Base-by-base conservation (phyloP, 1,140 invertebrate genomes). In the Sminthurinus signatus region DNA sequence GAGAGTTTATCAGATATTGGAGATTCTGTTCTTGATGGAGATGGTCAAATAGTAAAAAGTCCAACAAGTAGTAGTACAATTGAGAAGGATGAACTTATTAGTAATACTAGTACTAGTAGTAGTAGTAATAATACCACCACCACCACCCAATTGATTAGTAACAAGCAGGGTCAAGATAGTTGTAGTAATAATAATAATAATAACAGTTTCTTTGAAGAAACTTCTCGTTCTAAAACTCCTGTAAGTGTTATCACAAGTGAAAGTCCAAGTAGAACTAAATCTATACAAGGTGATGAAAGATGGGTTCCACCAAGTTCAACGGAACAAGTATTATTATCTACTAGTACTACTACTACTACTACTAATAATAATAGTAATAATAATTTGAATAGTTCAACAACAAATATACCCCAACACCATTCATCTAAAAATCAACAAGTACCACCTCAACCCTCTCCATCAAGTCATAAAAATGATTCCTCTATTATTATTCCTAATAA, bases 231-330 rank as follows among this genome's bases (percentile, higher is more conserved):
- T 2, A 29, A 51, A 36, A 29, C 52, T 27, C 52, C 65, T 14
- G n/a, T n/a, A n/a, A n/a, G n/a, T n/a, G n/a, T n/a, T n/a, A n/a
- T n/a, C n/a, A 52, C 55, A 31, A 58, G 14, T 36, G 74, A 76
- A 0, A 81, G 81, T 62, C 68, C 81, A 5, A 78, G 81, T 69
- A 65, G 72, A 59, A 73, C 74, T 64, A 75, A 74, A 46, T 77
- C 77, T 42, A 79, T 78, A 14, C 79, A 82, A 67, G 79, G 81
- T 0, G 83, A 85, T 65, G 84, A 85, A 70, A 74, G 83, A 59
- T 85, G 84, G 83, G 82, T 85, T 2, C 83, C 83, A 23, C 83
- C 83, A 2, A 83, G 81, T 77, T 78, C 25, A 78, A 29, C 60
- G 62, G 19, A 57, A n/a, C n/a, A n/a, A n/a, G n/a, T n/a, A n/a